These are phyloP conservation scores for Atta colombica DNA, from an alignment of 1,140 invertebrate genomes.

Conservation along the genomic window DNA sequence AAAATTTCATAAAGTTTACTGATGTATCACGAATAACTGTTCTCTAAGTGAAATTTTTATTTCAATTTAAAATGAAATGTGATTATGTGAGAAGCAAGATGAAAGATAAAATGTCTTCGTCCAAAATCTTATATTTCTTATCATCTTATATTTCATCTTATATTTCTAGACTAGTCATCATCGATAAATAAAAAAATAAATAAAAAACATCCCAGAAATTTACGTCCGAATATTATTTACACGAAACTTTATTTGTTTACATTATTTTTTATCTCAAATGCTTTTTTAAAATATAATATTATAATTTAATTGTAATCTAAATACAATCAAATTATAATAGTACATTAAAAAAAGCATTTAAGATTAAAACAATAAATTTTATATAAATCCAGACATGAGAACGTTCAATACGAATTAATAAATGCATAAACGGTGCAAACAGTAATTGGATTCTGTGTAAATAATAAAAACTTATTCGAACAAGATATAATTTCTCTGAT, in stretches of 20 bases:
- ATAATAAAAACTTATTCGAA: not conserved
- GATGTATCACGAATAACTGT: not conserved
- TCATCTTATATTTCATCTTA: not conserved
- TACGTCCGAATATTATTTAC: no score
- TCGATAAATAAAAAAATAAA: not conserved
- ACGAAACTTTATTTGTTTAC: no score
- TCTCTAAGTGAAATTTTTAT: not conserved
- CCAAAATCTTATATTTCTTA: not conserved
- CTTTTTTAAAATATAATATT: no score
- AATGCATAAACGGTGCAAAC: not conserved
- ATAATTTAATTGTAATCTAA: no score
- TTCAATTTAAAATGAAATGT: not conserved
- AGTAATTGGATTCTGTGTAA: slow-evolving; percentile 5
- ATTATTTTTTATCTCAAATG: no score
- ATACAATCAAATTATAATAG: no score
- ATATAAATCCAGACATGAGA: no score
- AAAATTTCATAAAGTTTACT: not conserved
- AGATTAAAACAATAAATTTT: no score
- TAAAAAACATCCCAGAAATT: not conserved
- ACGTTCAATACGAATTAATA: not conserved
- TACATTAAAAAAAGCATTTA: no score
- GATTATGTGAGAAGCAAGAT: not conserved
- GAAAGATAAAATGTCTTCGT: not conserved
- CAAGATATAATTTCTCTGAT: not conserved
- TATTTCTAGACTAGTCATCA: not conserved